Conservation (phyloP, 2,888 invertebrate species). For the Heliconius charithonia region DNA sequence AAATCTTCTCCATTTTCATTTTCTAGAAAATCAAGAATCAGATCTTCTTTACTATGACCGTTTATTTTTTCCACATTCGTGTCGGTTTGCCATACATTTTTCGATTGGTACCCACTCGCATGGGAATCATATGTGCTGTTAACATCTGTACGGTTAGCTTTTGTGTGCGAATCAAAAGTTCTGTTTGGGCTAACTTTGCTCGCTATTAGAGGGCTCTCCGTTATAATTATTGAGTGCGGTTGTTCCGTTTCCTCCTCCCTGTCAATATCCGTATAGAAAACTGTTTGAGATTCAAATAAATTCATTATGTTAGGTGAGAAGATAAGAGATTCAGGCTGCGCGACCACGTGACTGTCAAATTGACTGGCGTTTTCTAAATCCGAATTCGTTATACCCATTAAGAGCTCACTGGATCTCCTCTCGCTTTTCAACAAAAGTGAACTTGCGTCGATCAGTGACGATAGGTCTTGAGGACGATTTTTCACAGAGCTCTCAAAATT, state of each 20-base stretch:
- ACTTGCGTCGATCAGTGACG: constrained; percentile 67
- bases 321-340: constrained; percentile 57
- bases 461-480: constrained; percentile 69
- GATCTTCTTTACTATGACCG: constrained; percentile 38
- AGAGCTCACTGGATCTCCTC: constrained; percentile 61
- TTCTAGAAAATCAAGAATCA: constrained; percentile 13
- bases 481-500: constrained; percentile 66
- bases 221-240: constrained; percentile 77
- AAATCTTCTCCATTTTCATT: constrained; percentile 1
- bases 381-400: constrained; percentile 51
- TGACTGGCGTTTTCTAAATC: constrained; percentile 56
- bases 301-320: constrained; percentile 66
- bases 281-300: constrained; percentile 72
- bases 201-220: constrained; percentile 65
- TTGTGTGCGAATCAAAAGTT: constrained; percentile 59
- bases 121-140: constrained; percentile 63
- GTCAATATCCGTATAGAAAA: constrained; percentile 67
- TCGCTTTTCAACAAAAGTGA: constrained; percentile 65
- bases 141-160: constrained; percentile 51
- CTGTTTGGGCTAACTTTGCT: constrained; percentile 60
- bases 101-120: constrained; percentile 43
- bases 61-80: constrained; percentile 44
- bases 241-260: constrained; percentile 74
- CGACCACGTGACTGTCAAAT: constrained; percentile 50
- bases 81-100: constrained; percentile 43